Evolutionary conservation across 2,888 invertebrate species (phyloP).

Genomic region (Gortyna flavago): DNA sequence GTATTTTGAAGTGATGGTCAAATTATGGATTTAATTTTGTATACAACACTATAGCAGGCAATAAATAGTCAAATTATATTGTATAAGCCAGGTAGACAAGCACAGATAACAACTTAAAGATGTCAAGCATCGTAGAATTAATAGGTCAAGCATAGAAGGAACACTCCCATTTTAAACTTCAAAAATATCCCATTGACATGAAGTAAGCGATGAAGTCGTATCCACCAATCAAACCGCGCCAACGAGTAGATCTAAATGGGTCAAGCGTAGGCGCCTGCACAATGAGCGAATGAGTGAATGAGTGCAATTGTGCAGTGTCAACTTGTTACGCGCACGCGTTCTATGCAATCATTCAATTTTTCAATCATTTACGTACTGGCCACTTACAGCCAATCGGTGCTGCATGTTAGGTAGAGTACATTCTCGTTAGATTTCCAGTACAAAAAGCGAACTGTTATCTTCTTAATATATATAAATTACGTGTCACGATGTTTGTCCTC

Average conservation of each 20-base stretch:
- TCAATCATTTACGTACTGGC: slow-evolving; percentile 37
- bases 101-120: neutral
- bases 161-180: neutral
- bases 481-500: no score
- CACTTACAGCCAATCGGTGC: slow-evolving; percentile 26
- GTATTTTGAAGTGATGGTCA: neutral
- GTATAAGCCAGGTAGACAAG: no score
- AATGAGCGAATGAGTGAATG: slow-evolving; percentile 28
- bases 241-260: slow-evolving; percentile 38
- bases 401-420: neutral
- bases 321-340: slow-evolving; percentile 37
- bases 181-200: neutral
- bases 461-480: no score
- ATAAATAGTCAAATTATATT: neutral
- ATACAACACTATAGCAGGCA: neutral
- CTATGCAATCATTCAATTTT: slow-evolving; percentile 52
- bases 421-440: neutral
- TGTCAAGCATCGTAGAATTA: neutral
- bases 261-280: slow-evolving; percentile 49
- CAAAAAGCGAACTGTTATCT: neutral
- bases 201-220: slow-evolving; percentile 19
- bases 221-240: slow-evolving; percentile 35
- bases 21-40: neutral
- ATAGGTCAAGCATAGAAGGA: neutral
- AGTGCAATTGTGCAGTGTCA: slow-evolving; percentile 58